Conservation (phyloP, 2,888 invertebrate genomes). For the Mimachlamys varia region DNA sequence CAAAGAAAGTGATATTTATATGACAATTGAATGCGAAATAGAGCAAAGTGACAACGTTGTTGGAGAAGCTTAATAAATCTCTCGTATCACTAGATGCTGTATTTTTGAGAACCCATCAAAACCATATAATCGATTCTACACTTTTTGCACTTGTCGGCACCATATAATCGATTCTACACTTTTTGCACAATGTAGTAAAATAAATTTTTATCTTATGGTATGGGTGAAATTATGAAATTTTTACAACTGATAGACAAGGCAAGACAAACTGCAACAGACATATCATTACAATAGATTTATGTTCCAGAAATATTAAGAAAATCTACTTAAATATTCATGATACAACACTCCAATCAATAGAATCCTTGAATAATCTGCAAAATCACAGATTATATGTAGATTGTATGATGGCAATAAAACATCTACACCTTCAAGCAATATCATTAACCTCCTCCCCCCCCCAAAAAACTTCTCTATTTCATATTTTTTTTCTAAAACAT, state of each 20-base stretch:
- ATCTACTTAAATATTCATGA: background rate
- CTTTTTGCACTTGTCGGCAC: slow-evolving; percentile 18
- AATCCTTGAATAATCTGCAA: background rate
- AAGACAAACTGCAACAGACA: background rate
- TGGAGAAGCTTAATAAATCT: too few species aligned
- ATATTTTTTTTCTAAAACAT: background rate
- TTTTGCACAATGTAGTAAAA: slow-evolving; percentile 24
- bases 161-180: too few species aligned
- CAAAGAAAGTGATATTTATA: too few species aligned
- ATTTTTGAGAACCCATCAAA: too few species aligned
- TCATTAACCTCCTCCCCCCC: background rate
- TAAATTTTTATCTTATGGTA: background rate
- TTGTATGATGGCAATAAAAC: background rate
- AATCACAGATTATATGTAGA: background rate
- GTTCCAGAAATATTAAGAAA: background rate
- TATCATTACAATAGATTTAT: background rate
- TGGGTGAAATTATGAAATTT: background rate
- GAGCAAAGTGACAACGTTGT: too few species aligned
- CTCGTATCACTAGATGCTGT: too few species aligned
- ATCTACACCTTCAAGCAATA: too few species aligned
- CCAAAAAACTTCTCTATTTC: too few species aligned
- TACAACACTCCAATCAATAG: background rate
- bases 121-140: background rate
- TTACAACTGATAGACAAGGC: background rate
- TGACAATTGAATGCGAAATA: too few species aligned